phyloP scores from a whole-genome alignment of 2,888 invertebrate genomes.

The Sarcophaga caerulescens region DNA sequence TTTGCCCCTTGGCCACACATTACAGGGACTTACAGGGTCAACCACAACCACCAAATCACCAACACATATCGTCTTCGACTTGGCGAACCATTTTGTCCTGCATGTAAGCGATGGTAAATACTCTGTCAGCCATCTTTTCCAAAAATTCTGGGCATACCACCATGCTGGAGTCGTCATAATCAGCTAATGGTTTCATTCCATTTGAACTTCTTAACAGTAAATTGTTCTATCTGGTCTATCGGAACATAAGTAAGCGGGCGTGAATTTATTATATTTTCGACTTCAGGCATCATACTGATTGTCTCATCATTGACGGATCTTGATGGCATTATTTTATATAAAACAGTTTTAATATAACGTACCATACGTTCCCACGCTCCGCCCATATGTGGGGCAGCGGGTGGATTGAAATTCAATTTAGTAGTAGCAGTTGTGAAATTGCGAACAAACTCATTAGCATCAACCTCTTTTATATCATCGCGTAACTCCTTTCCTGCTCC shows the following conservation, averaged over 20 bases:
- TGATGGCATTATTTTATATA: too few relatives aligned
- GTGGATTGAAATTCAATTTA: neutral
- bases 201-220: too few relatives aligned
- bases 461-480: constrained; percentile 32
- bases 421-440: constrained; percentile 23
- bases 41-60: neutral
- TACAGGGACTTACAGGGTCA: too few relatives aligned
- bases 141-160: constrained; percentile 23
- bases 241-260: too few relatives aligned
- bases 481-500: constrained; percentile 58
- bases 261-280: too few relatives aligned
- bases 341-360: too few relatives aligned
- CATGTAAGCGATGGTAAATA: constrained; percentile 28
- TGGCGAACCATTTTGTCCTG: constrained; percentile 30
- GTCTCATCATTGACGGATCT: too few relatives aligned
- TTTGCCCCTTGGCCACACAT: too few relatives aligned
- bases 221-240: too few relatives aligned
- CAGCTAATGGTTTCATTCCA: constrained; percentile 11
- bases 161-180: constrained; percentile 22
- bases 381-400: too few relatives aligned
- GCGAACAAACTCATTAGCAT: constrained; percentile 25
- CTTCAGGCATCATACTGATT: too few relatives aligned
- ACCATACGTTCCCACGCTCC: too few relatives aligned
- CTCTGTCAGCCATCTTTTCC: constrained; percentile 25
- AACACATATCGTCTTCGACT: constrained; percentile 3